phyloP scores from a whole-genome alignment of 1,140 invertebrate genomes.

The Drosophila asahinai region DNA sequence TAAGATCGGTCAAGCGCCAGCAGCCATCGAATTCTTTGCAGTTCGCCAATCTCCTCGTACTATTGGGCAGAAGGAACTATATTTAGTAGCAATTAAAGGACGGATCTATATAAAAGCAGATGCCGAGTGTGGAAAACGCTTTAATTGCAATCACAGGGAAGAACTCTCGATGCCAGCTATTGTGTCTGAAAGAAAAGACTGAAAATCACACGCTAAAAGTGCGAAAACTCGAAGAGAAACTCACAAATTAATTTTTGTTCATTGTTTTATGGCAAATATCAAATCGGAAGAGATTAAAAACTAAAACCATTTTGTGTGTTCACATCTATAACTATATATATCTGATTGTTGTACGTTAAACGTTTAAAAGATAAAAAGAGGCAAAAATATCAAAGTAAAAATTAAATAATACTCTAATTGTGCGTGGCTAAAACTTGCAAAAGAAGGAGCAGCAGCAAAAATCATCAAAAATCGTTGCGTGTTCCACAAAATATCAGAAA shows the following conservation, averaged over 20 bases:
- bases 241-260: conserved; percentile 44
- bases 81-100: conserved; percentile 49
- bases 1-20: conserved; percentile 31
- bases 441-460: not conserved
- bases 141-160: conserved; percentile 58
- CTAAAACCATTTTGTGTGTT: conserved; percentile 43
- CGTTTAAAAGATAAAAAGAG: conserved; percentile 13
- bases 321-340: conserved; percentile 15
- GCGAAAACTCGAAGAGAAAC: conserved; percentile 27
- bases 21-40: conserved; percentile 21
- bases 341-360: conserved; percentile 69
- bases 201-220: conserved; percentile 51
- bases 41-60: conserved; percentile 18
- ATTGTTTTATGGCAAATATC: conserved; percentile 40
- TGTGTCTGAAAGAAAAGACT: conserved; percentile 36
- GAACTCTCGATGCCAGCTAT: conserved; percentile 69
- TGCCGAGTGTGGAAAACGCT: conserved; percentile 20
- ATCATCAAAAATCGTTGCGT: conserved; percentile 51
- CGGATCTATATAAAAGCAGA: conserved; percentile 68
- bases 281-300: conserved; percentile 26
- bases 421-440: conserved; percentile 69
- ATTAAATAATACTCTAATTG: conserved; percentile 54
- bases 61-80: conserved; percentile 33
- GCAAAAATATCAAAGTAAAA: conserved; percentile 30
- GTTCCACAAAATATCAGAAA: conserved; percentile 26